Base-by-base conservation (phyloP, 53 echinoderm and acorn worm species). In the Temnopleurus reevesii region DNA sequence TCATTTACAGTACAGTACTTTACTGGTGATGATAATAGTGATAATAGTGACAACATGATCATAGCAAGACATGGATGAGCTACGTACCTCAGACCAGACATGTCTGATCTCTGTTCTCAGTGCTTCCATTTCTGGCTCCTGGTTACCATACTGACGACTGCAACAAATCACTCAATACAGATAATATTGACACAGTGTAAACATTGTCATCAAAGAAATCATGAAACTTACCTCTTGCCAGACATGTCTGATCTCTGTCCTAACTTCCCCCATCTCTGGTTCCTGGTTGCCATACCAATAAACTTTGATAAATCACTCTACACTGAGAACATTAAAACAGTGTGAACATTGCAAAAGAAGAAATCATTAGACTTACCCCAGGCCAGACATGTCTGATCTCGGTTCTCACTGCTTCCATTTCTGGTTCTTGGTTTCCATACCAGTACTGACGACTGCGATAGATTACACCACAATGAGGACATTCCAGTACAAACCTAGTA, bases 321-420 rank as follows among this genome's bases (percentile, higher is more conserved):
- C n/a, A n/a, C n/a, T n/a, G n/a, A n/a, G n/a, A n/a, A n/a, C n/a
- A n/a, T n/a, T n/a, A n/a, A n/a, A 95, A 91, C 95, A 95, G 56
- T 94, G 91, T 0, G 95, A 94, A 59, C 97, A 97, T 86, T 97
- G 95, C 63, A 97, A 59, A 12, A 97, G 95, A 91, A 95, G n/a
- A n/a, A n/a, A n/a, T n/a, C n/a, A n/a, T n/a, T n/a, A 19, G 13
- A 77, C 94, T 80, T 77, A 97, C 97, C 91, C 97, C 97, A 51
- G 95, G 95, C 97, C 97, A 97, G 17, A 95, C 95, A 91, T 97
- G 95, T 55, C 97, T 77, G 24, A 97, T 95, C 84, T 97, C 97
- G 26, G 97, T 94, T 86, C 95, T 89, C 30, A 97, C 97, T 15
- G 97, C 97, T 7, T 94, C 89, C 55, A 94, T 92, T 56, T 94